Percentiles rank a stretch among this genome's conserved stretches.
Evolutionary conservation across 2,888 invertebrate species (phyloP).

Genomic region (Acanthosepion lycidas): DNA sequence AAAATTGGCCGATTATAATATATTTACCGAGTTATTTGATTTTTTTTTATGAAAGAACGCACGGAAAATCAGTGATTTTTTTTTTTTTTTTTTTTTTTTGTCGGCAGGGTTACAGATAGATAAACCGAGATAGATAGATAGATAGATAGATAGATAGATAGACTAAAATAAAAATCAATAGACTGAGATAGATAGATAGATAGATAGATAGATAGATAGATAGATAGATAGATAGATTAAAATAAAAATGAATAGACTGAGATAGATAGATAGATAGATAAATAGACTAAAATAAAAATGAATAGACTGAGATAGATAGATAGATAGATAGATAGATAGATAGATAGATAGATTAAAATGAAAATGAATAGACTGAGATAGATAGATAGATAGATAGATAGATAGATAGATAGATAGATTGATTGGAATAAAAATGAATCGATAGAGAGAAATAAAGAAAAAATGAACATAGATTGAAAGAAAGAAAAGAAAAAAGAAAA

Average conservation of each 20-base stretch:
- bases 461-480: no score
- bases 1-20: no score
- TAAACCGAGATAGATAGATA: background rate
- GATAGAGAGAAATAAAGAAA: background rate
- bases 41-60: background rate
- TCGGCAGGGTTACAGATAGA: background rate
- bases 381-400: background rate
- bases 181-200: background rate
- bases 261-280: background rate
- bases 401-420: background rate
- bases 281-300: background rate
- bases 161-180: no score
- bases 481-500: no score
- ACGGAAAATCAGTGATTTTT: background rate
- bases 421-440: background rate
- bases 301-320: background rate
- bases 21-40: background rate
- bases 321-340: background rate
- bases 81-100: no score
- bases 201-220: no score
- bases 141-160: background rate
- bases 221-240: no score
- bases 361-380: no score
- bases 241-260: background rate
- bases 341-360: background rate